phyloP scores from a whole-genome alignment of 1,140 invertebrate genomes.

The Glossosoma conforme region DNA sequence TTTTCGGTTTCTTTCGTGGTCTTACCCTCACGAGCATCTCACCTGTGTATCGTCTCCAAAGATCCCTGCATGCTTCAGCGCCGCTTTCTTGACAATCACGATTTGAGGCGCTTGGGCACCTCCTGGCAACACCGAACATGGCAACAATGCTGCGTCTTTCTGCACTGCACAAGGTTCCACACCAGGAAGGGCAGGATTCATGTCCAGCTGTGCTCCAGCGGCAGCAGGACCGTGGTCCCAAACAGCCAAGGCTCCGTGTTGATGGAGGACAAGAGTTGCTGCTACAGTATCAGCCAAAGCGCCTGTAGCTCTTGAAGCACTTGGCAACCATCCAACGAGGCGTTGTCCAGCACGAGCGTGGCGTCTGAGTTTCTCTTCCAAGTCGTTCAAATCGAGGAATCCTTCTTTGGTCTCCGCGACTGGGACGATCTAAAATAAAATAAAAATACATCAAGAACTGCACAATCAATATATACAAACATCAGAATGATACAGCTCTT shows the following conservation, averaged over 20 bases:
- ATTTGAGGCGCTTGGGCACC: conserved; percentile 80
- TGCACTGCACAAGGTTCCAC: conserved; percentile 62
- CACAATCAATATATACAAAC: too few relatives aligned
- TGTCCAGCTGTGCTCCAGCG: conserved; percentile 74
- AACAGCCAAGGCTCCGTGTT: conserved; percentile 76
- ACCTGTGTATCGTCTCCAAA: conserved; percentile 46
- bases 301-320: conserved; percentile 87
- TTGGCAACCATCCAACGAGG: conserved; percentile 82
- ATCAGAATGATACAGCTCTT: too few relatives aligned
- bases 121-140: conserved; percentile 87
- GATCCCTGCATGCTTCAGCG: conserved; percentile 48
- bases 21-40: too few relatives aligned
- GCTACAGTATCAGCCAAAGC: conserved; percentile 77
- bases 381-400: conserved; percentile 69
- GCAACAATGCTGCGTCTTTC: conserved; percentile 90
- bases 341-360: conserved; percentile 52
- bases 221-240: conserved; percentile 90
- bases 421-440: conserved; percentile 60
- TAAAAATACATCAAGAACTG: conserved; percentile 6
- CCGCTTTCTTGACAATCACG: conserved; percentile 50
- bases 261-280: conserved; percentile 76
- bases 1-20: too few relatives aligned
- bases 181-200: conserved; percentile 67
- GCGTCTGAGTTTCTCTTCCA: conserved; percentile 66
- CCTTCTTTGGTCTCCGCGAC: conserved; percentile 75